phyloP scores from a whole-genome alignment of 2,113 vertebrate species.

The Peromyscus polionotus region DNA sequence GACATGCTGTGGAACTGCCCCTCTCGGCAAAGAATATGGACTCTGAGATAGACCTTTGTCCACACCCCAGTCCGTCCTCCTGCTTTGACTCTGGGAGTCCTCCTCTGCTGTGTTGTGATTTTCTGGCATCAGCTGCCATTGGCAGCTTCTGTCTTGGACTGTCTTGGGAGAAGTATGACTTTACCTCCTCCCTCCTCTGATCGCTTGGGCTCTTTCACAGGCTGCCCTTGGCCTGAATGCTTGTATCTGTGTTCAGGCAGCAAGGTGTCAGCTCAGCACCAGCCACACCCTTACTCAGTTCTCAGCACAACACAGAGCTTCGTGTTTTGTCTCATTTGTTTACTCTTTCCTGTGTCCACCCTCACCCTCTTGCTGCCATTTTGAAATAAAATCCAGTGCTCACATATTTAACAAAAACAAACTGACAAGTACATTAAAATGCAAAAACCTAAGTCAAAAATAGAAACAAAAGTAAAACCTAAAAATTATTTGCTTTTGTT shows the following conservation, averaged over 20 bases:
- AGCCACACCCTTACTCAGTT: background rate
- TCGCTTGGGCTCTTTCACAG: background rate
- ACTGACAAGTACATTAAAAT: conserved; percentile 45
- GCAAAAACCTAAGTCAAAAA: conserved; percentile 50
- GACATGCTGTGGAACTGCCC: background rate
- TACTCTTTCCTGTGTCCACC: conserved; percentile 9
- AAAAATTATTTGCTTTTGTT: background rate
- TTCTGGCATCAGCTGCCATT: background rate
- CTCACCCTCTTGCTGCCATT: conserved; percentile 69
- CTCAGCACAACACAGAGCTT: background rate
- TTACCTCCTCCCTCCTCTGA: background rate
- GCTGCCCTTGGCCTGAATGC: conserved; percentile 55
- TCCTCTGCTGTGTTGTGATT: background rate
- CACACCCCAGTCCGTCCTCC: background rate
- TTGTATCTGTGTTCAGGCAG: background rate
- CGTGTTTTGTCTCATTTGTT: conserved; percentile 41
- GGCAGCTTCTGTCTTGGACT: conserved; percentile 5
- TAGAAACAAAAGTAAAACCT: conserved; percentile 38
- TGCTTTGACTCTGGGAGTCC: background rate
- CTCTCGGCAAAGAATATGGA: background rate
- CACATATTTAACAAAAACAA: conserved; percentile 62
- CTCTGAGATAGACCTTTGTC: background rate
- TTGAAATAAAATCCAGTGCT: conserved; percentile 69
- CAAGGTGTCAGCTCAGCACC: conserved; percentile 13
- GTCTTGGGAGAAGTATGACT: background rate